Base-by-base conservation (phyloP, 2,113 vertebrate genomes). In the Cyanoderma ruficeps region DNA sequence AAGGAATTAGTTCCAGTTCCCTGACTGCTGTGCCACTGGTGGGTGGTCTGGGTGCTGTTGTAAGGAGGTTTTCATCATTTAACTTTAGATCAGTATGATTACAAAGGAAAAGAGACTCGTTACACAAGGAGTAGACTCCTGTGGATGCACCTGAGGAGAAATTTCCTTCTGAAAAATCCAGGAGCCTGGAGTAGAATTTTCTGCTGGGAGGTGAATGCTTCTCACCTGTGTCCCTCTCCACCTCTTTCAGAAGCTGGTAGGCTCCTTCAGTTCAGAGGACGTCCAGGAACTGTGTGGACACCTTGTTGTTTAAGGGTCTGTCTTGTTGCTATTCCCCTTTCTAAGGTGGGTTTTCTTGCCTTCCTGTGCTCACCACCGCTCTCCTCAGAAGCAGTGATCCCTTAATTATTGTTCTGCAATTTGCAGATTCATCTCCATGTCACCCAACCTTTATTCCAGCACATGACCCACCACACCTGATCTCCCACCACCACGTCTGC, bases 71-170 rank as follows among this genome's bases (percentile, higher is more conserved):
- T 83, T 35, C 60, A 33, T 56, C 7, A 37, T 47, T 11, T 42
- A 39, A 3, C 16, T 52, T 39, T 21, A 79, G 24, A 35, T 52
- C 10, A 35, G 39, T 35, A 70, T 71, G 30, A 47, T 42, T 44
- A 60, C 2, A 2, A 76, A 68, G 39, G 33, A 56, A 47, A 59
- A 39, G 12, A 42, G 15, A 17, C 22, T 80, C 13, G 3, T 78
- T 44, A 52, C 83, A 50, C 14, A 56, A 71, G 14, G 33, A 56
- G 20, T 35, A 14, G 39, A 18, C 17, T 87, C 60, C 35, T 83
- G 50, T 16, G 60, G 60, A 50, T 1, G 2, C 0, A 6, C 5
- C 21, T 87, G 44, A 0, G 0, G 33, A 63, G 35, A 67, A 82
- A 63, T 52, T 64, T 35, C 42, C 35, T 67, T 59, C 57, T n/a